phyloP scores from a whole-genome alignment of 1,140 invertebrate species.

The Diprion similis region DNA sequence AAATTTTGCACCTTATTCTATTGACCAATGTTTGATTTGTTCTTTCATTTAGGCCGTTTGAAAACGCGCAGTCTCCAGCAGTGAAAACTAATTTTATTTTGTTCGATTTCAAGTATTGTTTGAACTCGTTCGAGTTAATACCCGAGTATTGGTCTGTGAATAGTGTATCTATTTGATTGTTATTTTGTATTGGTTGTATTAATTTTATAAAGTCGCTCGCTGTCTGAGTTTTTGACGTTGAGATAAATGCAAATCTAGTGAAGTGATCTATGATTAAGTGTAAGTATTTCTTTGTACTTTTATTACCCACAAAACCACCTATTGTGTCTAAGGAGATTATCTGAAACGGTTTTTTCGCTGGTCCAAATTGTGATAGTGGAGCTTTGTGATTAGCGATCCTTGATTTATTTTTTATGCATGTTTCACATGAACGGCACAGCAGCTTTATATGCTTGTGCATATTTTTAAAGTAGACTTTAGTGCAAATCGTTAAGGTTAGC shows the following conservation, averaged over 20 bases:
- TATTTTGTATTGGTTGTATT: no score
- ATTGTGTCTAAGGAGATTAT: slow-evolving; percentile 29
- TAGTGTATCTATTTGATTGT: no score
- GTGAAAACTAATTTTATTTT: slow-evolving; percentile 25
- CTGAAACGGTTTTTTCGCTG: slow-evolving; percentile 16
- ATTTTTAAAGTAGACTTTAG: no score
- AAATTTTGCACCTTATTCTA: slow-evolving; percentile 27
- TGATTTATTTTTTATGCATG: not conserved
- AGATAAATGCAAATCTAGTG: no score
- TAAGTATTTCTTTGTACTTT: slow-evolving; percentile 23
- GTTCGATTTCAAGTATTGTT: slow-evolving; percentile 20
- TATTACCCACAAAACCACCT: slow-evolving; percentile 12
- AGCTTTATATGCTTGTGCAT: no score
- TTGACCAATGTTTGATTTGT: slow-evolving; percentile 29
- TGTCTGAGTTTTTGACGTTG: no score
- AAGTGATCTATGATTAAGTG: no score
- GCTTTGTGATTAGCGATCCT: not conserved
- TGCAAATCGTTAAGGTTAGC: no score
- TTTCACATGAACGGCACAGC: no score
- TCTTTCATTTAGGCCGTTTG: no score
- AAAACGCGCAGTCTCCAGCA: slow-evolving; percentile 20
- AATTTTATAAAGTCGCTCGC: no score
- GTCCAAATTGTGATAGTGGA: slow-evolving; percentile 13
- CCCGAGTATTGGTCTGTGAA: no score
- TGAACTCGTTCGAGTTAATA: slow-evolving; percentile 22